Conservation (phyloP, 2,888 invertebrate genomes). For the Elegia similella region DNA sequence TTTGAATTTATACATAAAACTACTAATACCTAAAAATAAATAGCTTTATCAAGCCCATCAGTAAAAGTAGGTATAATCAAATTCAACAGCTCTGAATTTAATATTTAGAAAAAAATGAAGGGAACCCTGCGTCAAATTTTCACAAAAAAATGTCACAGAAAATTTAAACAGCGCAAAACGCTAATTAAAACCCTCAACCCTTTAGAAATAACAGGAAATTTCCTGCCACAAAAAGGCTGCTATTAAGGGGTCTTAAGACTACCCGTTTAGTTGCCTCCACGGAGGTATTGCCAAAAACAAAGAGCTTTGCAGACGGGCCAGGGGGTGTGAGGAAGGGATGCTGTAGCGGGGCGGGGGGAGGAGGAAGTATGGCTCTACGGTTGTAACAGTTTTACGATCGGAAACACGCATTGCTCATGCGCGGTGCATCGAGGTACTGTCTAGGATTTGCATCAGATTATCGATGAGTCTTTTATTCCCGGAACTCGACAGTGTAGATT, state of each 20-base stretch:
- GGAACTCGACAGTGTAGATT: neutral
- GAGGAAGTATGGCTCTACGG: slow-evolving; percentile 44
- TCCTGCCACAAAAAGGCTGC: slow-evolving; percentile 63
- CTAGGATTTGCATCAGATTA: slow-evolving; percentile 75
- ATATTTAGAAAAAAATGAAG: too few relatives aligned
- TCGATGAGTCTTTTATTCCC: slow-evolving; percentile 43
- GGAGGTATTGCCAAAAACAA: slow-evolving; percentile 72
- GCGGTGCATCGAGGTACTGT: slow-evolving; percentile 55
- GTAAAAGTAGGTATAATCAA: too few relatives aligned
- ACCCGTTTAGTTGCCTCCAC: slow-evolving; percentile 62
- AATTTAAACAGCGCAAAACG: slow-evolving; percentile 21
- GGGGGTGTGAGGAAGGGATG: slow-evolving; percentile 39
- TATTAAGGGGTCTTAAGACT: slow-evolving; percentile 77
- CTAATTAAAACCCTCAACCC: slow-evolving; percentile 46
- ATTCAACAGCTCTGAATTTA: too few relatives aligned
- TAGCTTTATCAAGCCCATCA: too few relatives aligned
- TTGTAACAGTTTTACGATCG: slow-evolving; percentile 78
- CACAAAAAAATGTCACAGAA: slow-evolving; percentile 15
- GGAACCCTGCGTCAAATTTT: slow-evolving; percentile 3
- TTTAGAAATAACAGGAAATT: slow-evolving; percentile 51
- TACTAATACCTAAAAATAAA: too few relatives aligned
- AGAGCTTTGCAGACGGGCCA: slow-evolving; percentile 64
- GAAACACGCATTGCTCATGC: slow-evolving; percentile 74
- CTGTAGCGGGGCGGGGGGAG: slow-evolving; percentile 29
- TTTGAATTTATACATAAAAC: too few relatives aligned